Base-by-base conservation (phyloP, 2,888 invertebrate genomes). In the Stomorhina lunata region DNA sequence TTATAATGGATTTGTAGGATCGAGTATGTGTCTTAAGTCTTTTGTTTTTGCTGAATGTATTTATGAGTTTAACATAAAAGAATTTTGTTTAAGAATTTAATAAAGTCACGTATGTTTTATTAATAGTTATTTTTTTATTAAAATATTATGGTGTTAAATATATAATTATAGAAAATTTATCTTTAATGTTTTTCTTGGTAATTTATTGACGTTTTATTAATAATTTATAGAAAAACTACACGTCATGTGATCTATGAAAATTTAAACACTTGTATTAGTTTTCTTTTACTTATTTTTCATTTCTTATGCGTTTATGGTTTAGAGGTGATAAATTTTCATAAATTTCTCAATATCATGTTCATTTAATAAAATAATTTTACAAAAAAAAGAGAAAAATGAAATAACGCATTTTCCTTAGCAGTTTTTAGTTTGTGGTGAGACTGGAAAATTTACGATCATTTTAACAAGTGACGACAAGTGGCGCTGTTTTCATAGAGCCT, bases 381-480 rank as follows among this genome's bases (percentile, higher is more conserved):
- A 55, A 37, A 48, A 61, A 61, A 61, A 15, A 50, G 10, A 59
- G 73, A 32, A 53, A 20, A 27, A 63, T 37, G 2, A 40, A n/a
- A 20, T 48, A 53, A 45, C 10, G 63, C 45, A 63, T 55, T 59
- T 78, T 78, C 61, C 63, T 32, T 34, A 12, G 43, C 22, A 22
- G 4, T 45, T n/a, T 45, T n/a, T 22, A 4, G 9, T 9, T 73
- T 69, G 22, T 22, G 9, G n/a, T 12, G 12, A 50, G 59, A 53
- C 29, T 76, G 66, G 65, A 10, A 76, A 79, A 88, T 88, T 88
- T 88, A 89, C 88, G 87, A 88, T 87, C 85, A 85, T 86, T 86
- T 85, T 86, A 88, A 86, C 88, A 88, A 86, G 88, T 87, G 89
- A 85, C 88, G 89, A 88, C 89, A 88, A 86, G 86, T 86, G 88